Percentiles rank a stretch among this genome's conserved stretches.
Evolutionary conservation across 2,797 vertebrate species (phyloP).

Genomic region (Anguilla marmorata): DNA sequence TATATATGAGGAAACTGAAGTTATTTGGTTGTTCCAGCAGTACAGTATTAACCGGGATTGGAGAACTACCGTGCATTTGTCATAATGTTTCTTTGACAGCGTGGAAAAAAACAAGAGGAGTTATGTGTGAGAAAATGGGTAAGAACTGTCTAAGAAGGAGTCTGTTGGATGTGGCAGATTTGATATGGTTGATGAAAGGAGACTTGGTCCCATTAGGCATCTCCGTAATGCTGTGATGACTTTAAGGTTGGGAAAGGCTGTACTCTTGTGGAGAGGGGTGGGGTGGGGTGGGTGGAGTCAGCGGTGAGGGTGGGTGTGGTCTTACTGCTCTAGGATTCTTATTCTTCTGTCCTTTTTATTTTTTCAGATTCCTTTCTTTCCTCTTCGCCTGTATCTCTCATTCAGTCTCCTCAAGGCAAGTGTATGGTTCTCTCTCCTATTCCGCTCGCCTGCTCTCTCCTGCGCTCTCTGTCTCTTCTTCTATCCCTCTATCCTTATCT

Average conservation of each 20-base stretch:
- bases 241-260: slow-evolving; percentile 21
- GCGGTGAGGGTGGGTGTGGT: background rate
- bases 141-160: background rate
- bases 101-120: too few species aligned
- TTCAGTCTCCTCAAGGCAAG: slow-evolving; percentile 97
- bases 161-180: background rate
- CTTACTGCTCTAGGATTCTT: slow-evolving; percentile 62
- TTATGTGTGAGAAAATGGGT: background rate
- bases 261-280: slow-evolving; percentile 25
- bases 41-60: slow-evolving; percentile 46
- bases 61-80: slow-evolving; percentile 58
- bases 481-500: slow-evolving; percentile 25
- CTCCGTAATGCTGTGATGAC: too few species aligned
- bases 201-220: background rate
- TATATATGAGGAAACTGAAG: slow-evolving; percentile 14
- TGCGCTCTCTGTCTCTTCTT: slow-evolving; percentile 35
- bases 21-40: background rate
- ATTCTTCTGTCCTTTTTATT: slow-evolving; percentile 79
- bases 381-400: slow-evolving; percentile 92
- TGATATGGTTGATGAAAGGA: background rate
- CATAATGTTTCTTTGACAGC: slow-evolving; percentile 33
- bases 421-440: slow-evolving; percentile 74
- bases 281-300: slow-evolving; percentile 7
- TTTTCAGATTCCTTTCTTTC: slow-evolving; percentile 97
- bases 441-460: slow-evolving; percentile 66